Conservation (phyloP, 2,888 invertebrate species). For the Drosophila crucigera region DNA sequence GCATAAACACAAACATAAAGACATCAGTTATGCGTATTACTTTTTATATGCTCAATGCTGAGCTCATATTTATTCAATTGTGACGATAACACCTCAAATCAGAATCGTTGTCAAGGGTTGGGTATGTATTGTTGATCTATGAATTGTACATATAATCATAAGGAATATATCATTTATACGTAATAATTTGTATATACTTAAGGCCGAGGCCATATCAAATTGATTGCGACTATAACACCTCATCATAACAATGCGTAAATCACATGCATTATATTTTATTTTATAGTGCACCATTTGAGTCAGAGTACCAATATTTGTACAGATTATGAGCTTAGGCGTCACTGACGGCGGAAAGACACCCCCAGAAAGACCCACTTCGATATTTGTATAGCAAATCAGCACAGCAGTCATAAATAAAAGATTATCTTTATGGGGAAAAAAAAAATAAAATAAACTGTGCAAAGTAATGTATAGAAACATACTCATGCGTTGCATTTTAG, state of each 20-base stretch:
- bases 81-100: background rate
- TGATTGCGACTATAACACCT: background rate
- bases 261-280: conserved; percentile 17
- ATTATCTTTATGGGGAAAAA: conserved; percentile 49
- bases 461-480: conserved; percentile 33
- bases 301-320: conserved; percentile 58
- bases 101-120: background rate
- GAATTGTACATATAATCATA: background rate
- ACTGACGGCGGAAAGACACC: background rate
- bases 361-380: conserved; percentile 6
- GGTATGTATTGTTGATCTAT: background rate
- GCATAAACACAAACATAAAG: background rate
- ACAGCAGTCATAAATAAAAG: conserved; percentile 42
- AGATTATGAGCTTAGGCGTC: conserved; percentile 46
- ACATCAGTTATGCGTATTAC: background rate
- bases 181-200: background rate
- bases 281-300: conserved; percentile 35
- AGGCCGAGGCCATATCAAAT: background rate
- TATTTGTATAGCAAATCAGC: conserved; percentile 59
- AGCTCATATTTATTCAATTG: background rate
- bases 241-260: conserved; percentile 15
- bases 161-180: background rate
- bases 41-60: background rate
- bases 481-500: conserved; percentile 30
- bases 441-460: background rate